Evolutionary conservation across 2,797 vertebrate genomes (phyloP).

Genomic region (Syngnathus rostellatus): DNA sequence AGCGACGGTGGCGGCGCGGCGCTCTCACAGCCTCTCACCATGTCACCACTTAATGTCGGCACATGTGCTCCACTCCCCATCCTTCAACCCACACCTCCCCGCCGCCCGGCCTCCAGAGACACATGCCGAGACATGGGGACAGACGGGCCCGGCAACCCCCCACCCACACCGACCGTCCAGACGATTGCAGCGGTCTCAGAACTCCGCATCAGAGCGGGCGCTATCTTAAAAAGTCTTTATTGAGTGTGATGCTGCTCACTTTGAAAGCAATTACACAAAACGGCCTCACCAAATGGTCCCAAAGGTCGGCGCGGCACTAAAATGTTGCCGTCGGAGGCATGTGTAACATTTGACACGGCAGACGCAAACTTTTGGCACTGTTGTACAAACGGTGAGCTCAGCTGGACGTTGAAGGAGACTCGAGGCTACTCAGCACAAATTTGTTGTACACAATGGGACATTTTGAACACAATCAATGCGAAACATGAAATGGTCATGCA

Average conservation of each 20-base stretch:
- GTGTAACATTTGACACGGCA: constrained; percentile 5
- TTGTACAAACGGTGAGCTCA: constrained; percentile 6
- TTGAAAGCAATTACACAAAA: constrained; percentile 54
- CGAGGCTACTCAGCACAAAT: neutral
- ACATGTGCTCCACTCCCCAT: constrained; percentile 69
- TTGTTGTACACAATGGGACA: neutral
- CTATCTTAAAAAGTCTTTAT: neutral
- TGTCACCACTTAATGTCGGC: constrained; percentile 61
- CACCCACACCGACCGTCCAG: constrained; percentile 7
- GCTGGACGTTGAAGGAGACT: neutral
- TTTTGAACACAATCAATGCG: neutral
- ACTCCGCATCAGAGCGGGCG: too few relatives aligned
- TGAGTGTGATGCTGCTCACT: constrained; percentile 44
- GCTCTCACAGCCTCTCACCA: constrained; percentile 28
- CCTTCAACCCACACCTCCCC: constrained; percentile 68
- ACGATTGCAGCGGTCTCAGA: too few relatives aligned
- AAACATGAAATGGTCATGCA: neutral
- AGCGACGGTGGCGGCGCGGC: neutral
- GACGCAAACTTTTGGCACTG: constrained; percentile 53
- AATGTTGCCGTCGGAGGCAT: neutral
- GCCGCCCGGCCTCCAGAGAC: constrained; percentile 41
- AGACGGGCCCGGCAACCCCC: constrained; percentile 47
- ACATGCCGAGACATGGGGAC: constrained; percentile 62
- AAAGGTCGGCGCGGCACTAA: constrained; percentile 35
- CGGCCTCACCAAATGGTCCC: constrained; percentile 58